Base-by-base conservation (phyloP, 2,797 vertebrate species). In the Buceros bicornis region DNA sequence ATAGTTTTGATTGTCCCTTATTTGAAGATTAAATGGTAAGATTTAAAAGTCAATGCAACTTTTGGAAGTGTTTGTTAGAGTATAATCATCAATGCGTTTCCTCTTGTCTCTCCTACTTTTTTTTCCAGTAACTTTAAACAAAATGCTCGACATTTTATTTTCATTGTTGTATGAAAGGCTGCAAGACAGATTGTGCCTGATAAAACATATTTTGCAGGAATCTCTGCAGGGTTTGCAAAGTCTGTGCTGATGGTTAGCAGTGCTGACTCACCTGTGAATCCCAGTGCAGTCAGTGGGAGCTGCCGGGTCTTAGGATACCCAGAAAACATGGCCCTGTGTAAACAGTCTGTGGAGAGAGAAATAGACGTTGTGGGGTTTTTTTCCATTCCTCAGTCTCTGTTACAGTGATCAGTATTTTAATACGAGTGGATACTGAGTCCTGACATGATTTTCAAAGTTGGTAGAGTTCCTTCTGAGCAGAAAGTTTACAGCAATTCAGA, bases 311-410 rank as follows among this genome's bases (percentile, higher is more conserved):
- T 72, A n/a, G 17, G 76, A 10, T 54, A 28, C 10, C 47, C 57
- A 87, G 58, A 69, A 56, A 72, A 72, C 2, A 0, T 51, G 26
- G 83, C 50, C 31, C 40, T 35, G 8, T 8, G n/a, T 80, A 57
- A 80, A 89, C 17, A 60, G 28, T 35, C 37, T 54, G 19, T 47
- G 51, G n/a, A 74, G n/a, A 69, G 14, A 14, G 31, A 57, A 92
- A 60, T 78, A 28, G 0, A 0, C 56, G 72, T 33, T 28, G 5
- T 14, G 35, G 16, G 7, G 1, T 21, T 28, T 18, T 9, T 20
- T 10, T 42, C 47, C 17, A 37, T 58, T 85, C 40, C 10, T 84
- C 28, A 19, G 1, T 74, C 45, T 74, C 53, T 56, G 26, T 56
- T 79, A n/a, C 1, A 87, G 26, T 31, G 8, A 61, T 65, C 18